Conservation (phyloP, 1,140 invertebrate species). For the Drosophila sechellia region DNA sequence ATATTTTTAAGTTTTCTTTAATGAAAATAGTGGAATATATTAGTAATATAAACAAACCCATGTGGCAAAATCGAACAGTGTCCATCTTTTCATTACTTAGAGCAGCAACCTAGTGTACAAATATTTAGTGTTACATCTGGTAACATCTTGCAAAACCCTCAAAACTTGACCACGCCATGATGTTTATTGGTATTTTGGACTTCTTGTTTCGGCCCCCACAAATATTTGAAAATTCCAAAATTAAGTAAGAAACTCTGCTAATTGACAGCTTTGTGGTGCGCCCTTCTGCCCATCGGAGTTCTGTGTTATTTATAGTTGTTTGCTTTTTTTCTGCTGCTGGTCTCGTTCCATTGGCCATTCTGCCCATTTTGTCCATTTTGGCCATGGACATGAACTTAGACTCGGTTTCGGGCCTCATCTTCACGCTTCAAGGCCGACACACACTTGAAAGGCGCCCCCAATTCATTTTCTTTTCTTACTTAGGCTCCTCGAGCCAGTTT, state of each 20-base stretch:
- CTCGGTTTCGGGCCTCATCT: constrained; percentile 22
- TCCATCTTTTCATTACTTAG: too few relatives aligned
- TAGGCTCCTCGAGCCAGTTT: constrained; percentile 61
- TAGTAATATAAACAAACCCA: too few relatives aligned
- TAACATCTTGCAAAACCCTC: background rate
- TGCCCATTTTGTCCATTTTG: constrained; percentile 25
- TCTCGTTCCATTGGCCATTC: constrained; percentile 36
- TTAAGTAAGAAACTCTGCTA: constrained; percentile 34
- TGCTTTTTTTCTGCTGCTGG: constrained; percentile 3
- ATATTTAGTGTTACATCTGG: background rate
- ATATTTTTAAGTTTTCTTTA: too few relatives aligned
- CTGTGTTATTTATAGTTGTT: constrained; percentile 44
- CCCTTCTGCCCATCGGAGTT: constrained; percentile 20
- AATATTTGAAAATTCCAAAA: constrained; percentile 13
- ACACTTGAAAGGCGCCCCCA: constrained; percentile 35
- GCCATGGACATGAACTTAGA: constrained; percentile 45
- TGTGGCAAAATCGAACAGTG: too few relatives aligned
- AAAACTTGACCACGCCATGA: background rate
- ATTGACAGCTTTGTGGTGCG: constrained; percentile 46
- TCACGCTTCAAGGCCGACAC: constrained; percentile 66
- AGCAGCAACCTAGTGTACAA: too few relatives aligned
- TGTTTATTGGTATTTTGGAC: background rate
- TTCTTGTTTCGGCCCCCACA: too few relatives aligned
- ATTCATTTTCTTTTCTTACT: constrained; percentile 53
- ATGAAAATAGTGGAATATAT: too few relatives aligned